A percentile compares a stretch with the other conserved stretches of the same genome.
Evolutionary conservation across 1,140 invertebrate species (phyloP).

Genomic region (Drosophila pectinifera): DNA sequence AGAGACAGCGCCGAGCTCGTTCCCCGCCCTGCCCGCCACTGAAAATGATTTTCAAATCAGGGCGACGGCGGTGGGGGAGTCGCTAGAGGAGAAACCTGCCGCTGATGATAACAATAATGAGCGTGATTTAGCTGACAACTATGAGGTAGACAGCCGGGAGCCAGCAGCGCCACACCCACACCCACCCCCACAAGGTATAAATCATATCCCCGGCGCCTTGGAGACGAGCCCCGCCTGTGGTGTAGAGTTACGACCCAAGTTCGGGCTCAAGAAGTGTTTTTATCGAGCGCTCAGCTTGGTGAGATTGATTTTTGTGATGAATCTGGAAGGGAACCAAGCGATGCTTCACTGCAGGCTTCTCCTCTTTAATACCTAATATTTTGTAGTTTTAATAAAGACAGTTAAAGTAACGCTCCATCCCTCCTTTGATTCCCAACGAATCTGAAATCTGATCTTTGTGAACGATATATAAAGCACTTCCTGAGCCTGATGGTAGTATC

Average conservation of each 20-base stretch:
- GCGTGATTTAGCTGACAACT: slow-evolving; percentile 81
- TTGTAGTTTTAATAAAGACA: no score
- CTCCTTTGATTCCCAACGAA: no score
- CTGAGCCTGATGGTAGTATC: slow-evolving; percentile 9
- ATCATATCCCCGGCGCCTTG: slow-evolving; percentile 43
- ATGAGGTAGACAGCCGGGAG: slow-evolving; percentile 57
- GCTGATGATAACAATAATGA: slow-evolving; percentile 82
- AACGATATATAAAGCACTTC: background rate
- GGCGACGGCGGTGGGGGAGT: slow-evolving; percentile 10
- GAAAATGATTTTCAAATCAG: slow-evolving; percentile 84
- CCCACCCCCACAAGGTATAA: slow-evolving; percentile 54
- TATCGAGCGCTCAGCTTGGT: background rate
- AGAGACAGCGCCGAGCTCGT: slow-evolving; percentile 12
- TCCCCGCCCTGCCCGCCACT: slow-evolving; percentile 42
- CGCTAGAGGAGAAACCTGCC: slow-evolving; percentile 48
- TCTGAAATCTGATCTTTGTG: background rate
- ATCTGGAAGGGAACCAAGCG: background rate
- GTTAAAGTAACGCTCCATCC: background rate
- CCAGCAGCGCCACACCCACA: slow-evolving; percentile 5
- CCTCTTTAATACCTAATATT: no score
- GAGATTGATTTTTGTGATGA: background rate
- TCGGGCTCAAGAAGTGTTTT: slow-evolving; percentile 20
- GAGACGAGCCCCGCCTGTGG: slow-evolving; percentile 8
- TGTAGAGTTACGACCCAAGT: slow-evolving; percentile 17
- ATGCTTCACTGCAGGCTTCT: no score